Evolutionary conservation across 1,140 invertebrate genomes (phyloP), one percentile per base, ranked within the genome.

Genomic region (Lasioglossum albipes): DNA sequence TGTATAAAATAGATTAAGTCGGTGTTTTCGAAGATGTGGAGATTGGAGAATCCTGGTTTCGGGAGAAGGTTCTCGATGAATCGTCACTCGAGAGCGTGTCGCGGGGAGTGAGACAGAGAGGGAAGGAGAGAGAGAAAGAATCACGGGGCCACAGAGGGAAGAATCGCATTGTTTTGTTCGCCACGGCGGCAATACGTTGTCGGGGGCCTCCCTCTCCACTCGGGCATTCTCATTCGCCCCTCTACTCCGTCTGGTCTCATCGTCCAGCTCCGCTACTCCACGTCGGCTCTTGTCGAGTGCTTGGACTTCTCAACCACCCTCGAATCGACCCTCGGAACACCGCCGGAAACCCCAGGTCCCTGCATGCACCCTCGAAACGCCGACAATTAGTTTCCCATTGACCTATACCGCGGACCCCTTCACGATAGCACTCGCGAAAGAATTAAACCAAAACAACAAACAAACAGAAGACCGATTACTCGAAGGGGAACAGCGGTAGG

Each of bases 341-440:
- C 57, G 20, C 57, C 79, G 74, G 82, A 79, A 79, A 74, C 75
- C 84, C 65, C 78, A 75, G 57, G 80, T 71, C 78, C 86, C 78
- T 80, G 54, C 69, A 49, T 62, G 84, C 87, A 85, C 87, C 85
- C 84, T 81, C 80, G 81, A 70, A 87, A 77, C 83, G 72, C 75
- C 88, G 85, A 88, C 92, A 92, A 92, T 92, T 92, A 92, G 87
- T 91, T 90, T 88, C 87, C 88, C 82, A 92, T 92, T 91, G 89
- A 91, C 89, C 89, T 81, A 87, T 87, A 87, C 85, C 85, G 67
- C 86, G 85, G 66, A 87, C 81, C 86, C 79, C 85, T 82, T 73
- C 61, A 52, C 75, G 18, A 64, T 62, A 62, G 61, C 71, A 45
- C 80, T 87, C 67, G 72, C 78, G 42, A 86, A 84, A 84, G 85